Base-by-base conservation (phyloP, 2,113 vertebrate genomes). In the Rhadina sibilatrix region DNA sequence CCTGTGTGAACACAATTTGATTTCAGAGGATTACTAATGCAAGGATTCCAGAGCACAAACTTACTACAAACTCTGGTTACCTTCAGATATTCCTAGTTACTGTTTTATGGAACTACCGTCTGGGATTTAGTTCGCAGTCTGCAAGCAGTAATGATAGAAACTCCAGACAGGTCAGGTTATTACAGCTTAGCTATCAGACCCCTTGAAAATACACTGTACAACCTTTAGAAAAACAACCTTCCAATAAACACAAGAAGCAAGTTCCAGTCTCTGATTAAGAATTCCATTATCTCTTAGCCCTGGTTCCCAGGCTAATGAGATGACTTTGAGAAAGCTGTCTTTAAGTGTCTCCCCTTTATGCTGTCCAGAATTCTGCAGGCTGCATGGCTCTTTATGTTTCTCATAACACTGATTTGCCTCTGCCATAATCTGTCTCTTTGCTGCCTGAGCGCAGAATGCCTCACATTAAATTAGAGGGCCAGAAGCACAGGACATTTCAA, bases 161-260 rank as follows among this genome's bases (percentile, higher is more conserved):
- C 78, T 75, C 52, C 74, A 83, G 60, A 66, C 20, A 75, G 60
- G n/a, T 40, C 44, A 81, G 17, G 59, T 81, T 89, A 66, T 30
- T 56, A 64, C 52, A 84, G 49, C 17, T 18, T 46, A 72, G 35
- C 72, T 75, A 40, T 38, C 46, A 88, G 59, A 86, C 19, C 53
- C 40, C 60, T 87, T 78, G 65, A 75, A 95, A 91, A 76, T 8
- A 60, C 21, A 61, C 47, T 31, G 42, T 52, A 50, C 28, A 93
- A 90, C 78, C 84, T 90, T 77, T 33, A 90, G 52, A 85, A 93
- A 96, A 96, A 63, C 59, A 86, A 74, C 42, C 30, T 86, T 83
- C 50, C 66, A 74, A 91, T 28, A 94, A 94, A 88, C 50, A 92
- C 33, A 90, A 82, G 37, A 37, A 83, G 70, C 61, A 89, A 63